A percentile compares a stretch with the other conserved stretches of the same genome.
Conservation (phyloP, 2,888 invertebrate genomes). For the Cerastis rubricosa region DNA sequence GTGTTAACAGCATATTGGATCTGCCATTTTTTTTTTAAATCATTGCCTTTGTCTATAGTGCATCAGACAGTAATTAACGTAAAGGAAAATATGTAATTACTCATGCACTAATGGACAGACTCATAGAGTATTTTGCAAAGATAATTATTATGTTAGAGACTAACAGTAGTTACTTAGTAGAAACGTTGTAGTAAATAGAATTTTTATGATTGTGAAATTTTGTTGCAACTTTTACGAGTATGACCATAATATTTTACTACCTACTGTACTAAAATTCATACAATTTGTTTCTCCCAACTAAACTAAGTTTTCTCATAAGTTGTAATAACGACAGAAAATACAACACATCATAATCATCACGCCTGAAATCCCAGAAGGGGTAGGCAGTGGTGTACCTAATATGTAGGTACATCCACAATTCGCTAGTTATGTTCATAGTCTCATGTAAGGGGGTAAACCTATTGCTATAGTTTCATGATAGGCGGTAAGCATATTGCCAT, state of each 20-base stretch:
- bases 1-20: no score
- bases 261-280: background rate
- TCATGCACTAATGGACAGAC: constrained; percentile 8
- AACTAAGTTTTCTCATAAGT: background rate
- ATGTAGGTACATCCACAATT: background rate
- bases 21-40: no score
- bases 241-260: background rate
- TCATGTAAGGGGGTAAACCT: background rate
- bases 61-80: background rate
- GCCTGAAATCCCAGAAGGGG: background rate
- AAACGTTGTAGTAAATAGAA: background rate
- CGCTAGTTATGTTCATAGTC: background rate
- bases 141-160: constrained; percentile 7
- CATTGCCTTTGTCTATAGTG: no score
- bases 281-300: background rate
- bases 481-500: background rate
- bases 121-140: constrained; percentile 16
- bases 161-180: background rate
- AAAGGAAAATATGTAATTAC: constrained; percentile 14
- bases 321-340: background rate
- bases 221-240: background rate
- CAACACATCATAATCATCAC: background rate
- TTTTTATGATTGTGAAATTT: background rate
- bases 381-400: background rate
- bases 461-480: background rate